These are phyloP conservation scores for Meloidogyne exigua DNA, from an alignment of 1,140 invertebrate genomes.

Conservation along the genomic window DNA sequence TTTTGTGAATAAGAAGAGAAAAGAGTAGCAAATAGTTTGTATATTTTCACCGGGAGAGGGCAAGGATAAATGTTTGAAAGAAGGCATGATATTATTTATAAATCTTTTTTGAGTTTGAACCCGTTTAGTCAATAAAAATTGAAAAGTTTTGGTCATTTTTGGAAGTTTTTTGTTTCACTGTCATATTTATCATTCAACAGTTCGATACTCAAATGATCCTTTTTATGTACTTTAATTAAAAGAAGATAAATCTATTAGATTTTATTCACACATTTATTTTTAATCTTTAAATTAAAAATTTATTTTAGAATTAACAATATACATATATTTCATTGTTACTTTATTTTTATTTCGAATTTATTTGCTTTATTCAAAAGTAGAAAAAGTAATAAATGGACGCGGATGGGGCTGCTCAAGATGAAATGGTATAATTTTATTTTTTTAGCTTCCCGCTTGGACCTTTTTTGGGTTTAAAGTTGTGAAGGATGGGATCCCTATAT, in stretches of 20 bases:
- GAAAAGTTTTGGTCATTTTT: no score
- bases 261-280: no score
- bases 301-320: background rate
- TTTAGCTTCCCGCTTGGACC: no score
- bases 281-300: no score
- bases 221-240: no score
- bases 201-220: no score
- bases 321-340: background rate
- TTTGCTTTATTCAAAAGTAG: background rate
- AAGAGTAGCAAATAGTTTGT: background rate
- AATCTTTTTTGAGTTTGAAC: background rate
- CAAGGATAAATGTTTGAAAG: background rate
- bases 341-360: background rate
- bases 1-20: background rate
- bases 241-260: no score
- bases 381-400: constrained; percentile 7
- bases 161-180: no score
- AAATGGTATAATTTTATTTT: constrained; percentile 7
- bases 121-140: no score
- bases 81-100: background rate
- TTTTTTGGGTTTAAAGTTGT: no score
- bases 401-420: constrained; percentile 39
- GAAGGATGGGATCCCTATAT: no score
- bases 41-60: background rate
- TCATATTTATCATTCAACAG: no score